Evolutionary conservation across 2,888 invertebrate species (phyloP).

Genomic region (Ametastegia equiseti): DNA sequence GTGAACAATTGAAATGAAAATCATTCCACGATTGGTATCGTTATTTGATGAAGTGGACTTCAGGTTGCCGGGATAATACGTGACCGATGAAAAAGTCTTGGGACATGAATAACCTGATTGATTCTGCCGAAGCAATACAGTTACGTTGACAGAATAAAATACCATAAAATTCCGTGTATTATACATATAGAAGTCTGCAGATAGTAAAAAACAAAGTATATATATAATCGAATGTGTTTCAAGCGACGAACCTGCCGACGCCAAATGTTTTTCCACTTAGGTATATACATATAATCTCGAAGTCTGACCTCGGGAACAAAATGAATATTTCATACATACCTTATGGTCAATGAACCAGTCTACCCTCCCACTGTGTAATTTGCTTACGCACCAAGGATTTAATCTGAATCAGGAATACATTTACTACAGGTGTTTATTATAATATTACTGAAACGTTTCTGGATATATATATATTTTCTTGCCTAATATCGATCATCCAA

Average conservation of each 20-base stretch:
- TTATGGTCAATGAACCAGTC: conserved; percentile 4
- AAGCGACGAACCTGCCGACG: not conserved
- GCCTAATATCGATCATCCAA: not conserved
- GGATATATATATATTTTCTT: too few species aligned
- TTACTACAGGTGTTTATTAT: not conserved
- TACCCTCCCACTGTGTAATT: not conserved
- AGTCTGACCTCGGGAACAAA: not conserved
- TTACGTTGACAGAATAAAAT: not conserved
- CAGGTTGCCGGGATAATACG: not conserved
- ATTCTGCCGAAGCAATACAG: not conserved
- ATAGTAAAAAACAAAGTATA: not conserved
- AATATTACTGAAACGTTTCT: too few species aligned
- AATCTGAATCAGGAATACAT: not conserved
- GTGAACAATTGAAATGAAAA: too few species aligned
- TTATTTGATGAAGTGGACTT: not conserved
- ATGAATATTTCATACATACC: conserved; percentile 29
- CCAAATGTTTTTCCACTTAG: not conserved
- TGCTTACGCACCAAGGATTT: not conserved
- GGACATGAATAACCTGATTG: not conserved
- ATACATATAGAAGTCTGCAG: too few species aligned
- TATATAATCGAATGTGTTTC: not conserved
- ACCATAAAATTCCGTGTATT: not conserved
- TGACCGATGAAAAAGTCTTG: not conserved
- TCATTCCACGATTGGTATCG: not conserved
- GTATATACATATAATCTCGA: too few species aligned